Percentiles rank a stretch among this genome's conserved stretches.
These are phyloP conservation scores for Yponomeuta malinellus DNA, from an alignment of 2,888 invertebrate species.

Conservation along the genomic window DNA sequence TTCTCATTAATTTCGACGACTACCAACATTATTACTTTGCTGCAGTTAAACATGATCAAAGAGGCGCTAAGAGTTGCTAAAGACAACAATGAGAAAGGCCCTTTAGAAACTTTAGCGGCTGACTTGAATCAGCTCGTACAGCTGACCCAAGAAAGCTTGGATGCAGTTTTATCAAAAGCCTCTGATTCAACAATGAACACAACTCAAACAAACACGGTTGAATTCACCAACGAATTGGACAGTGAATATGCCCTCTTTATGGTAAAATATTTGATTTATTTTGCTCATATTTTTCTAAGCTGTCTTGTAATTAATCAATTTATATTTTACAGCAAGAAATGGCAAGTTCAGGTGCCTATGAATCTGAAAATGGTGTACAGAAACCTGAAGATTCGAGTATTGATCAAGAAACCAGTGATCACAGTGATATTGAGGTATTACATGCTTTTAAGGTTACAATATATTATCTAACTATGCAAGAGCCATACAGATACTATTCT, in stretches of 20 bases:
- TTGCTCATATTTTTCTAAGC: constrained; percentile 13
- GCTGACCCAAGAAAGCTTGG: constrained; percentile 79
- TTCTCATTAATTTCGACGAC: not conserved
- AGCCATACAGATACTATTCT: no score
- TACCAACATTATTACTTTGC: constrained; percentile 18
- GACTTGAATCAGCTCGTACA: constrained; percentile 81
- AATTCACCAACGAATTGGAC: constrained; percentile 43
- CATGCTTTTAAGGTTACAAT: not conserved
- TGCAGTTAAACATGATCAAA: constrained; percentile 78
- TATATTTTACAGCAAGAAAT: constrained; percentile 64
- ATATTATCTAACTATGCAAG: not conserved
- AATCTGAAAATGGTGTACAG: constrained; percentile 33
- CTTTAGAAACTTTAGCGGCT: constrained; percentile 75
- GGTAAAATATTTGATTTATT: constrained; percentile 52
- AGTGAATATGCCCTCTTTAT: constrained; percentile 82
- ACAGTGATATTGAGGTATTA: constrained; percentile 67
- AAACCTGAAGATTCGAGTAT: constrained; percentile 32
- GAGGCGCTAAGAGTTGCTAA: constrained; percentile 69
- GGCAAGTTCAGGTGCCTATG: constrained; percentile 63
- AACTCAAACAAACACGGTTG: constrained; percentile 22
- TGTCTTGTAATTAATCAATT: not conserved
- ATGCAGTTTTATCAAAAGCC: constrained; percentile 35
- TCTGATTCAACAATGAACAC: constrained; percentile 20
- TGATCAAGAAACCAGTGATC: constrained; percentile 49
- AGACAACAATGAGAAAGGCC: constrained; percentile 68